These are phyloP conservation scores for Microcebus lehilahytsara DNA, from an alignment of 2,113 vertebrate genomes.

Conservation along the genomic window DNA sequence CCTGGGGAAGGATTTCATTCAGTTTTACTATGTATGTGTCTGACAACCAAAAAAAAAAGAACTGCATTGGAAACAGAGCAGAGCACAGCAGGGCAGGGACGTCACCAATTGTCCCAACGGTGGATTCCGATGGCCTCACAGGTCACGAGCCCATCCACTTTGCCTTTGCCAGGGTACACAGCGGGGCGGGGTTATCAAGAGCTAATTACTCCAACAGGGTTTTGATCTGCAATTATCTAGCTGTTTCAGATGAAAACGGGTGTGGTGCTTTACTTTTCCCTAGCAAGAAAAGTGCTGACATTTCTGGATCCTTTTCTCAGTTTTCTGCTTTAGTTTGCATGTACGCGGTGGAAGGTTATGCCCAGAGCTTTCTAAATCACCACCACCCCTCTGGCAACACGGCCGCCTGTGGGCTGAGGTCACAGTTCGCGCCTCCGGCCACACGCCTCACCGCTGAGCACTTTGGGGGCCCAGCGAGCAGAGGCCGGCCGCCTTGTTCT, in stretches of 20 bases:
- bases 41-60: background rate
- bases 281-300: slow-evolving; percentile 43
- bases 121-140: background rate
- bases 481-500: background rate
- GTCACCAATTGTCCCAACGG: background rate
- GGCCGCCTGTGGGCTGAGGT: background rate
- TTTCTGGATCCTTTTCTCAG: slow-evolving; percentile 43
- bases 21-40: background rate
- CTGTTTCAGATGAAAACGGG: slow-evolving; percentile 53
- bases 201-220: slow-evolving; percentile 1
- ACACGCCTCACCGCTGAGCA: background rate
- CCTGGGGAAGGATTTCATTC: background rate
- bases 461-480: background rate
- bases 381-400: background rate
- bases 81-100: background rate
- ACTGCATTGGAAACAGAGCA: background rate
- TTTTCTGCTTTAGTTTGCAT: slow-evolving; percentile 36
- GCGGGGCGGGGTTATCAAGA: background rate
- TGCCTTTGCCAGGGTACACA: background rate
- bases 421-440: background rate
- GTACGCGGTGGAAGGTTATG: background rate
- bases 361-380: slow-evolving; percentile 3
- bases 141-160: background rate
- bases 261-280: slow-evolving; percentile 32
- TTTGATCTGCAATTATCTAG: slow-evolving; percentile 54